Evolutionary conservation across 64 coral and sea anemone genomes (phyloP).

Genomic region (Trachythela sp.): DNA sequence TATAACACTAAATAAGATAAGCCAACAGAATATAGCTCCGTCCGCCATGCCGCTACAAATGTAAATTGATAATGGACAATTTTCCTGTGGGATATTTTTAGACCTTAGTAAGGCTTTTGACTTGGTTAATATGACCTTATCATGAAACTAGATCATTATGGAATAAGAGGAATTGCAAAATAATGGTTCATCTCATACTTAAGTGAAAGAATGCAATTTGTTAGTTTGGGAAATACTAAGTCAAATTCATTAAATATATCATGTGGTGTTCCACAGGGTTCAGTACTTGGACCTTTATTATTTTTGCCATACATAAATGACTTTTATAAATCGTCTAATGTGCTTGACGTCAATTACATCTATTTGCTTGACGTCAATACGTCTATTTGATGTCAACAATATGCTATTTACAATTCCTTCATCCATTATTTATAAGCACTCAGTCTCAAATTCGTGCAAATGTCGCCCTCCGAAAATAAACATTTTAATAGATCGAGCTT

Average conservation of each 20-base stretch:
- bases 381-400: no score
- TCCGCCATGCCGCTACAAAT: no score
- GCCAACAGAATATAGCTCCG: no score
- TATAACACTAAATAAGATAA: no score
- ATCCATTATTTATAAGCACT: no score
- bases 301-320: neutral
- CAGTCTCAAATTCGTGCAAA: no score
- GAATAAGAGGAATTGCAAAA: neutral
- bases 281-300: neutral
- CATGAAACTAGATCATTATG: neutral
- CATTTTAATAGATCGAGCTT: no score
- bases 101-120: neutral
- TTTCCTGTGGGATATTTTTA: neutral
- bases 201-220: neutral
- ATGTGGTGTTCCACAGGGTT: neutral
- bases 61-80: neutral
- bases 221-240: neutral
- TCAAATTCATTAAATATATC: neutral
- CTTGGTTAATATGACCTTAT: neutral
- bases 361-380: no score
- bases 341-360: neutral
- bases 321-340: neutral
- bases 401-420: no score
- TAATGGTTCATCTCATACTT: neutral
- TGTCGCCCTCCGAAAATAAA: no score